These are phyloP conservation scores for Teleopsis dalmanni DNA, from an alignment of 1,140 invertebrate species.

Conservation along the genomic window DNA sequence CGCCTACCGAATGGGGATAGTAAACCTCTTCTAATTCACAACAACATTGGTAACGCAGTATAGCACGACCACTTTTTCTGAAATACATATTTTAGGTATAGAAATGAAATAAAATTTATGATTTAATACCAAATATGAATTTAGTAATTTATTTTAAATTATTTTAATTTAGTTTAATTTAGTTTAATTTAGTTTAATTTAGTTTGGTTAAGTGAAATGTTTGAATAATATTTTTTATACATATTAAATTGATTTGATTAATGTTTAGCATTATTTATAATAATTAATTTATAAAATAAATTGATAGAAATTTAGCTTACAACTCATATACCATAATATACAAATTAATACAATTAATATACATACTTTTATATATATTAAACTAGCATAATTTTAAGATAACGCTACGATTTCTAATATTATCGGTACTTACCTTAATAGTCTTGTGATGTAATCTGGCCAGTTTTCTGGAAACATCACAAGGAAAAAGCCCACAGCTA, in stretches of 20 bases:
- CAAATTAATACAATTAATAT: constrained; percentile 10
- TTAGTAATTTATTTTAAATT: constrained; percentile 1
- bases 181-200: constrained; percentile 1
- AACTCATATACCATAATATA: constrained; percentile 10
- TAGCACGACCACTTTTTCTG: constrained; percentile 46
- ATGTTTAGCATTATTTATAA: neutral
- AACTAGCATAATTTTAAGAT: neutral
- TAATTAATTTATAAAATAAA: constrained; percentile 10
- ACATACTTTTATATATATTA: constrained; percentile 5
- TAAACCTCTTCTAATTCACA: constrained; percentile 46
- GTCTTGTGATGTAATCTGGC: constrained; percentile 84
- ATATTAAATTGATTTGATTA: neutral
- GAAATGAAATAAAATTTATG: constrained; percentile 4
- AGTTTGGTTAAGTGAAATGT: neutral
- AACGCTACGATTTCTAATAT: too few relatives aligned
- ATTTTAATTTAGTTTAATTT: neutral
- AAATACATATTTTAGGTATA: constrained; percentile 25
- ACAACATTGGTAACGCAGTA: constrained; percentile 46
- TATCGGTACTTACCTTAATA: constrained; percentile 65
- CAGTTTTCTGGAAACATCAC: constrained; percentile 94
- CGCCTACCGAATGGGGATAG: constrained; percentile 45
- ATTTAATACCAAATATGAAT: constrained; percentile 4
- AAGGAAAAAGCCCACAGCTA: constrained; percentile 83
- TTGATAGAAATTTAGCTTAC: constrained; percentile 4
- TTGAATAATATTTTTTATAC: neutral